Conservation (phyloP, 2,888 invertebrate genomes). For the Drosophila eohydei region DNA sequence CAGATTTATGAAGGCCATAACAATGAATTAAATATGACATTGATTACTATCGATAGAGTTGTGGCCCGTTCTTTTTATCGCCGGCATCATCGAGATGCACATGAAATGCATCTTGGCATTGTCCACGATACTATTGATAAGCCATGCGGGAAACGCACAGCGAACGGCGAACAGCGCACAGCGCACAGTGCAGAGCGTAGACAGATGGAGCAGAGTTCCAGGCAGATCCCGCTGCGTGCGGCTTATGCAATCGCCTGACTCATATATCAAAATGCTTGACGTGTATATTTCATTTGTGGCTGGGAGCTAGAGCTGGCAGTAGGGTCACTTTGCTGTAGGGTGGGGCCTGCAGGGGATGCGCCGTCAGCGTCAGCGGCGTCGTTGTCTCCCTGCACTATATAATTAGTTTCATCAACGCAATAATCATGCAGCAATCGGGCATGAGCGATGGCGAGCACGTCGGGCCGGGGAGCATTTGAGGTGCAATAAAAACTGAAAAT, state of each 20-base stretch:
- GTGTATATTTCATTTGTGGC: slow-evolving; percentile 55
- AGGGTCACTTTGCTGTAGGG: not conserved
- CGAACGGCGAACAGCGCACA: not conserved
- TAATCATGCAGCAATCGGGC: slow-evolving; percentile 75
- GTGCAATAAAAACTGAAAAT: slow-evolving; percentile 68
- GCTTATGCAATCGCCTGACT: slow-evolving; percentile 66
- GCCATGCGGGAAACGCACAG: slow-evolving; percentile 39
- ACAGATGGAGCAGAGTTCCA: slow-evolving; percentile 13
- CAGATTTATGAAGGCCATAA: slow-evolving; percentile 78
- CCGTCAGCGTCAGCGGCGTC: slow-evolving; percentile 12
- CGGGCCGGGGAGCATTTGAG: slow-evolving; percentile 15
- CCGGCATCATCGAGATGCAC: slow-evolving; percentile 61
- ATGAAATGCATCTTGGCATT: slow-evolving; percentile 54
- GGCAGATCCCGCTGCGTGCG: slow-evolving; percentile 52
- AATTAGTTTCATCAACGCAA: slow-evolving; percentile 79
- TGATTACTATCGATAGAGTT: slow-evolving; percentile 76
- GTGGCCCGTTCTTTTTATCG: slow-evolving; percentile 65
- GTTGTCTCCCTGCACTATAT: slow-evolving; percentile 59
- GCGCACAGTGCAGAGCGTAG: not conserved
- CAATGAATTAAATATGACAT: slow-evolving; percentile 79
- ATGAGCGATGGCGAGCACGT: slow-evolving; percentile 4
- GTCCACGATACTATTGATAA: slow-evolving; percentile 44
- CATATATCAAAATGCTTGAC: slow-evolving; percentile 70
- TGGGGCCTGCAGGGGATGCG: slow-evolving; percentile 1
- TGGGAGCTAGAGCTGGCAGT: slow-evolving; percentile 12